Base-by-base conservation (phyloP, 1,140 invertebrate species). In the Paralvinella palmiformis region DNA sequence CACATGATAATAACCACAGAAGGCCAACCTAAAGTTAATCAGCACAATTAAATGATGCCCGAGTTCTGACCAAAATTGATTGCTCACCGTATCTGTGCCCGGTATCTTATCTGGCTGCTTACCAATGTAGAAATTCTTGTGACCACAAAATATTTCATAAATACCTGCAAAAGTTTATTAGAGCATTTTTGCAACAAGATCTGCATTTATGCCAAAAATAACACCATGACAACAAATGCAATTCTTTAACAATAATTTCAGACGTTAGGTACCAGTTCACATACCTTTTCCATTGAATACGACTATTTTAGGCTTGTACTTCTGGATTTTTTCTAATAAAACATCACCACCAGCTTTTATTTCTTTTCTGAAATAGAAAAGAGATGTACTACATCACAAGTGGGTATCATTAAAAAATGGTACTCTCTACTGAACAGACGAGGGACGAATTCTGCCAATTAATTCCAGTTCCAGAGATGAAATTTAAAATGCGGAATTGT, bases 111-210 rank as follows among this genome's bases (percentile, higher is more conserved):
- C 92, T 0, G 92, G 91, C 79, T 97, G 94, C 73, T 94, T 89
- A 53, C 95, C 95, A 82, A 97, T 95, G 76, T 91, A 88, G 82
- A 97, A 97, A 78, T 97, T 93, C 79, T 97, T 97, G 80, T 95
- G 96, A 7, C 94, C 94, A 61, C 90, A 92, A 84, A 96, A 97
- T 24, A 96, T 91, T 83, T 96, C 93, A 83, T 96, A 97, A 69
- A 97, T 98, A 62, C 81, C 82, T 83, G 63, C 56, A 71, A 68
- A 41, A 57, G 52, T 22, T 65, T 31, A 32, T n/a, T 15, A 44
- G n/a, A 44, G 13, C 1, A 13, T n/a, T 27, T 52, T 52, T 52
- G 31, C 45, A 6, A 48, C n/a, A n/a, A 10, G n/a, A 27, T 22
- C 48, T 52, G 48, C 44, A 52, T 2, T 22, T 20, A 3, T 52